Percentiles rank a stretch among this genome's conserved stretches.
Evolutionary conservation across 2,113 vertebrate genomes (phyloP).

Genomic region (Aegithalos caudatus): DNA sequence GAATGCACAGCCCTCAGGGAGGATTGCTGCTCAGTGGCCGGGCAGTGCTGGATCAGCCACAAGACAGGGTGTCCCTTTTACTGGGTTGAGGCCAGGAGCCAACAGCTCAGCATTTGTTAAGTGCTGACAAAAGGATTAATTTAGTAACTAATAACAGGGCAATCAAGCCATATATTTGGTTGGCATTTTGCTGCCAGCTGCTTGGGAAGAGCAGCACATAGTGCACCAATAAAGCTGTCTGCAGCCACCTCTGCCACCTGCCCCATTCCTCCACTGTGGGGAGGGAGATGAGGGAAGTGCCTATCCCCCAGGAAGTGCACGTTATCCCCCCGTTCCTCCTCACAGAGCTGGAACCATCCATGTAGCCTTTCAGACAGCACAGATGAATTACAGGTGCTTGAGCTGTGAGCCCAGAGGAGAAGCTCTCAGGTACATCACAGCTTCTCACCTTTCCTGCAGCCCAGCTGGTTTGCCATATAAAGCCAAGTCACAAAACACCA

Average conservation of each 20-base stretch:
- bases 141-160: conserved; percentile 42
- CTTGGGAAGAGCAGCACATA: neutral
- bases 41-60: neutral
- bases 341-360: neutral
- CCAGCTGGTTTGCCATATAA: neutral
- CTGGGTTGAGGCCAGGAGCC: neutral
- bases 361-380: neutral
- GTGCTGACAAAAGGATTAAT: conserved; percentile 48
- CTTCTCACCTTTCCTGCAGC: neutral
- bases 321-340: neutral
- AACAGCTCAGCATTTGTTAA: conserved; percentile 15
- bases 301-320: neutral
- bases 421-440: neutral
- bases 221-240: neutral
- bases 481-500: neutral
- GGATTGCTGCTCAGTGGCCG: fast-evolving
- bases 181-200: neutral
- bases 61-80: neutral
- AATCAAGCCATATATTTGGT: conserved; percentile 37
- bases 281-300: neutral
- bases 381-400: neutral
- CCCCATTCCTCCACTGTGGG: neutral
- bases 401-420: neutral
- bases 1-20: neutral
- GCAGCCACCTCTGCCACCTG: neutral